Base-by-base conservation (phyloP, 2,113 vertebrate species). In the Thalassoma bifasciatum region DNA sequence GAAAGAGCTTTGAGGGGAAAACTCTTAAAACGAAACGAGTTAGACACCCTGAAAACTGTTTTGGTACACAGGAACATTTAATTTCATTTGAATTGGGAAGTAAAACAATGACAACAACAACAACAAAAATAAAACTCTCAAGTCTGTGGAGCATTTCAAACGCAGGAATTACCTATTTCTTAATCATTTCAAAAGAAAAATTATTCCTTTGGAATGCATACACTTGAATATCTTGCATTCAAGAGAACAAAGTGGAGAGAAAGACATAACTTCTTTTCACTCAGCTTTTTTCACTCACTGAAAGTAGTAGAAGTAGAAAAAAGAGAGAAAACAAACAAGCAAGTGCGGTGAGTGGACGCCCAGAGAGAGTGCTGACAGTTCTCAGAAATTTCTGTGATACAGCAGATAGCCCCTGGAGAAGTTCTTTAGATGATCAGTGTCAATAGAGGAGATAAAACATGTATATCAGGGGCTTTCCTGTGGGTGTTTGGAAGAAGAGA, bases 371-470 rank as follows among this genome's bases (percentile, higher is more conserved):
- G 49, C 60, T 78, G 68, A 71, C 79, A 71, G 71, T 82, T 78
- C 75, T 90, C 59, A 66, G 52, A 86, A 73, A 62, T 74, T 77
- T 79, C 68, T 84, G 64, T 75, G 79, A 84, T 89, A 77, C 84
- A 66, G 66, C 9, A 3, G 52, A 34, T 66, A 26, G 77, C 71
- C 86, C 88, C 77, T 59, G 36, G 82, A 86, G 84, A 86, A 81
- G 52, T 66, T 61, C 70, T 81, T 84, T 56, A 84, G 71, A 75
- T 73, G 72, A 82, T 90, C 79, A 78, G 68, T 86, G 82, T 89
- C 86, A 84, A 76, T 77, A 90, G 79, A 83, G 54, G 66, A 81
- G 77, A 85, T 84, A 81, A 83, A 88, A 82, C 42, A 65, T 84
- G 79, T 60, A 79, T 52, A 80, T 71, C 74, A 57, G 51, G 14